Evolutionary conservation across 2,888 invertebrate species (phyloP), one percentile per base, ranked within the genome.

Genomic region (Actias luna): DNA sequence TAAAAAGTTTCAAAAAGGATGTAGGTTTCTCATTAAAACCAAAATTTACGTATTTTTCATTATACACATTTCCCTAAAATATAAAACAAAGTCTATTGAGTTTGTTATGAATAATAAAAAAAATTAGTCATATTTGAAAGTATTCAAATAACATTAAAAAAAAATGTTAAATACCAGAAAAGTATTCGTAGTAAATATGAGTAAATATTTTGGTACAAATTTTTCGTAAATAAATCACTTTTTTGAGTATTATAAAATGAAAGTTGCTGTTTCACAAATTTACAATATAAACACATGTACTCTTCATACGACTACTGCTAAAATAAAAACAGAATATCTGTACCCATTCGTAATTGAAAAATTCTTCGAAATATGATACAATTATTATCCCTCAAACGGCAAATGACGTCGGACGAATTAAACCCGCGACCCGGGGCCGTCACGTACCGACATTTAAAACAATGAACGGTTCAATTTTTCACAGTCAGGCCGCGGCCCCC

Each of bases 381-480:
- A 84, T 82, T 81, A 84, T 82, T 81, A 77, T 73, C 71, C 69
- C 69, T 68, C 72, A 73, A 42, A 42, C 59, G 59, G 71, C 55
- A 55, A 64, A 72, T 70, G 71, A 71, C 71, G 71, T 65, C 69
- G 66, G 73, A 69, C 72, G 73, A 72, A 79, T 80, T 78, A 77
- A 81, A 72, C 70, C 73, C 69, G 64, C 69, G 73, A 68, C 74
- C 73, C 65, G 60, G 61, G 64, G 69, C 62, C 80, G 84, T 85
- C 87, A 87, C 86, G 84, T 78, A 77, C 79, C 80, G 80, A 85
- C 87, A 88, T 90, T 91, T 85, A 88, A 90, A 91, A 91, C 89
- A 89, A 88, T 88, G 85, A 83, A 84, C 79, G 82, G 78, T 86
- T 87, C 88, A 90, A 92, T 91, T 90, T 90, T 91, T 91, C 90